phyloP scores from a whole-genome alignment of 2,113 vertebrate genomes.

The Pollimyrus isidori region DNA sequence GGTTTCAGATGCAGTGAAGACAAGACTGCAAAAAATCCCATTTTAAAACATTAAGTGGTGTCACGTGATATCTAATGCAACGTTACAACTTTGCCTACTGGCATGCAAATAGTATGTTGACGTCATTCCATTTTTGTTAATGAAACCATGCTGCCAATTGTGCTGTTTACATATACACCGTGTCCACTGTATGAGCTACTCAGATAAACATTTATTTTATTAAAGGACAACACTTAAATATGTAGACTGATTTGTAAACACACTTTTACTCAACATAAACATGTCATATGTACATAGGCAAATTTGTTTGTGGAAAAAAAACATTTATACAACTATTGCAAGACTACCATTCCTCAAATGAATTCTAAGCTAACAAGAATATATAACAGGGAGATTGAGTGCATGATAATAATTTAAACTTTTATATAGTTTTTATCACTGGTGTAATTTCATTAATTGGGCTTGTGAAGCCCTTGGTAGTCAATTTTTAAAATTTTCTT shows the following conservation, averaged over 20 bases:
- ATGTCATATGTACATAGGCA: not conserved
- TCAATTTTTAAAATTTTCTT: not conserved
- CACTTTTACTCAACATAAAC: conserved; percentile 1
- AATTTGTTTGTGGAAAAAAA: conserved; percentile 7
- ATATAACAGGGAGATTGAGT: not conserved
- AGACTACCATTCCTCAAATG: not conserved
- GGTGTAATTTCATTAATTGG: not conserved
- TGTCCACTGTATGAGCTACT: not conserved
- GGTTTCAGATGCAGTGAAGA: not conserved
- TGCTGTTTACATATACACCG: not conserved
- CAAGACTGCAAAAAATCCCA: not conserved
- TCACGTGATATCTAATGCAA: not conserved
- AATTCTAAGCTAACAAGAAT: not conserved
- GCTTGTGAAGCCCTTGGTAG: not conserved
- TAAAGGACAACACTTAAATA: conserved; percentile 12
- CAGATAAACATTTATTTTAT: conserved; percentile 3
- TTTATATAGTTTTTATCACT: not conserved
- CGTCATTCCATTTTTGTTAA: not conserved
- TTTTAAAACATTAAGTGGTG: not conserved
- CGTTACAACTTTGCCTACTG: not conserved
- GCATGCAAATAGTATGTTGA: not conserved
- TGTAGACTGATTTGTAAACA: not conserved
- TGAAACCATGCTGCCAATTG: not conserved
- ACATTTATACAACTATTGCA: not conserved
- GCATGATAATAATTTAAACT: not conserved